A percentile compares a stretch with the other conserved stretches of the same genome.
phyloP scores from a whole-genome alignment of 2,113 vertebrate genomes.

The Caretta caretta region DNA sequence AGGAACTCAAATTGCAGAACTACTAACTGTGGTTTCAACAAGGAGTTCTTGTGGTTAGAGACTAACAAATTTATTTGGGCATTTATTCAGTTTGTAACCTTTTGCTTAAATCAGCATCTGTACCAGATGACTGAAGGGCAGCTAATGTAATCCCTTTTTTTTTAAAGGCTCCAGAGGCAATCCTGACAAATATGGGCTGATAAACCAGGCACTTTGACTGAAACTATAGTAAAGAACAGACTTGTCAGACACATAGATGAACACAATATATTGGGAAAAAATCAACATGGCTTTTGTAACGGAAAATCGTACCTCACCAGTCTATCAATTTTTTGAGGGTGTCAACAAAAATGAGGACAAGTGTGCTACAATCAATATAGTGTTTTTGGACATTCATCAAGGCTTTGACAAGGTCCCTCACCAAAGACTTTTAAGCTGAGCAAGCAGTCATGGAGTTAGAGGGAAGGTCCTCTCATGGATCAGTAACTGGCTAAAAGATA shows the following conservation, averaged over 20 bases:
- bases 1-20: background rate
- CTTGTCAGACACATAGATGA: background rate
- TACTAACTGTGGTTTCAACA: background rate
- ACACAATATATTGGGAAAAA: background rate
- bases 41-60: too few species aligned
- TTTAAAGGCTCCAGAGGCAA: background rate
- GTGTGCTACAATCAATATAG: background rate
- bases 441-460: background rate
- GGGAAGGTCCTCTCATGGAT: background rate
- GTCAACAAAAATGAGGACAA: background rate
- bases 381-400: background rate
- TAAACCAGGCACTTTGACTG: background rate
- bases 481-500: too few species aligned
- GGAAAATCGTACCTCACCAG: background rate
- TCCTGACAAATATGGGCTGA: background rate
- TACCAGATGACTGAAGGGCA: background rate
- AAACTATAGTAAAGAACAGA: background rate
- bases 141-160: background rate
- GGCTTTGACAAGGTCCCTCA: background rate
- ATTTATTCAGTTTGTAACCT: background rate
- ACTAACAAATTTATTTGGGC: too few species aligned
- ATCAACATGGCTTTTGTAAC: background rate
- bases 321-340: background rate
- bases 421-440: background rate
- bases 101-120: background rate